Base-by-base conservation (phyloP, 2,888 invertebrate genomes). In the Orchestes rusci region DNA sequence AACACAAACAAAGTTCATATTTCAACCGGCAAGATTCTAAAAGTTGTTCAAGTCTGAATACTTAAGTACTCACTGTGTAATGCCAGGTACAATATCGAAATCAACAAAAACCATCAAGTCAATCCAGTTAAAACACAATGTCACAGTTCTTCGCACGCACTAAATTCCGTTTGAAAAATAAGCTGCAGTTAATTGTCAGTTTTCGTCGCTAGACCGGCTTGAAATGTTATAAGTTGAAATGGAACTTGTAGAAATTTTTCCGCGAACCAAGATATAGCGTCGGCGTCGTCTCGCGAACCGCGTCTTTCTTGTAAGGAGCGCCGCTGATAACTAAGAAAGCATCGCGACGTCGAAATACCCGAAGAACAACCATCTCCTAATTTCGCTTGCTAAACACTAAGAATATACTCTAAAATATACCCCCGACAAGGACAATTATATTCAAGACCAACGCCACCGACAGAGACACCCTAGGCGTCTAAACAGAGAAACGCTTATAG, bases 301-400 rank as follows among this genome's bases (percentile, higher is more conserved):
- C 67, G 67, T 66, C 66, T 59, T 61, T 59, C 61, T 67, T 64
- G 63, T 64, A 69, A 69, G 68, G 67, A 68, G 67, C 66, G 63
- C 65, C 60, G 65, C 59, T 62, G 66, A 66, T 65, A 66, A 68
- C 68, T 68, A 68, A 68, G 68, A 68, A 67, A 42, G 58, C 66
- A 23, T 62, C 68, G 68, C 66, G 66, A 65, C 66, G 64, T 60
- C 59, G 64, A 66, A 67, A 68, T 67, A 67, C 65, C 59, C 60
- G 64, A 66, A 67, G 68, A 67, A 67, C 67, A 65, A 65, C 67
- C 63, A 66, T 65, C 68, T 67, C 66, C 68, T 65, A 62, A 67
- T 64, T 50, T 64, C 62, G 66, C 64, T 66, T 66, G 67, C 67
- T 66, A 65, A 62, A 61, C 62, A 69, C 68, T 68, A 68, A 68